phyloP scores from a whole-genome alignment of 2,888 invertebrate genomes.

The Tethea ocularis region DNA sequence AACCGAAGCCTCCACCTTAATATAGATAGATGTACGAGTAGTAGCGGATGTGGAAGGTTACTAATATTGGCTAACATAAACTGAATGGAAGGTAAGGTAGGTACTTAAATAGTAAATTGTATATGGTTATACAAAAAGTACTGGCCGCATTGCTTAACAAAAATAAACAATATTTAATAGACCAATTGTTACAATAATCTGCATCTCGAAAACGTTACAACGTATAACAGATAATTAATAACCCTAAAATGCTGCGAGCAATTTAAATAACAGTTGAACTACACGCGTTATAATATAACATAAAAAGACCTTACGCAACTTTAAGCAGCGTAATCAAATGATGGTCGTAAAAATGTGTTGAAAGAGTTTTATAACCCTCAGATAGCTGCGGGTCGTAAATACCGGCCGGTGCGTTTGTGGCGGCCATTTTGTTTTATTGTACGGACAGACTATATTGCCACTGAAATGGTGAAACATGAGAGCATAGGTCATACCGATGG shows the following conservation, averaged over 20 bases:
- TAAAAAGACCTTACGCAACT: background rate
- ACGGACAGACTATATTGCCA: background rate
- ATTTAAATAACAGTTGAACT: background rate
- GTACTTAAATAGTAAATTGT: background rate
- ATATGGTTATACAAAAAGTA: background rate
- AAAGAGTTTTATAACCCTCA: slow-evolving; percentile 13
- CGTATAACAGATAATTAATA: background rate
- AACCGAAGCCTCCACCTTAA: too few relatives aligned
- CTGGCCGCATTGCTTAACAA: background rate
- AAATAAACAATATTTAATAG: background rate
- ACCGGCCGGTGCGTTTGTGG: slow-evolving; percentile 8
- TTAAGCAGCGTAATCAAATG: slow-evolving; percentile 9
- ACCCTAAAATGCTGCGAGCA: background rate
- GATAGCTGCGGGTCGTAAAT: slow-evolving; percentile 12
- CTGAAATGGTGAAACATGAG: background rate
- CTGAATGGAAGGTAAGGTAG: too few relatives aligned
- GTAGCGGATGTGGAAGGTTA: too few relatives aligned
- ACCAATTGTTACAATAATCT: background rate
- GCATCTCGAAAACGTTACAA: background rate
- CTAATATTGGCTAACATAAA: too few relatives aligned
- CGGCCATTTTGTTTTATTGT: slow-evolving; percentile 7
- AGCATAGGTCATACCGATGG: background rate
- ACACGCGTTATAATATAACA: background rate
- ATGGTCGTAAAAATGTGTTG: slow-evolving; percentile 11
- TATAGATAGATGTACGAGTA: too few relatives aligned